Evolutionary conservation across 2,797 vertebrate genomes (phyloP).

Genomic region (Danio jaintianensis): DNA sequence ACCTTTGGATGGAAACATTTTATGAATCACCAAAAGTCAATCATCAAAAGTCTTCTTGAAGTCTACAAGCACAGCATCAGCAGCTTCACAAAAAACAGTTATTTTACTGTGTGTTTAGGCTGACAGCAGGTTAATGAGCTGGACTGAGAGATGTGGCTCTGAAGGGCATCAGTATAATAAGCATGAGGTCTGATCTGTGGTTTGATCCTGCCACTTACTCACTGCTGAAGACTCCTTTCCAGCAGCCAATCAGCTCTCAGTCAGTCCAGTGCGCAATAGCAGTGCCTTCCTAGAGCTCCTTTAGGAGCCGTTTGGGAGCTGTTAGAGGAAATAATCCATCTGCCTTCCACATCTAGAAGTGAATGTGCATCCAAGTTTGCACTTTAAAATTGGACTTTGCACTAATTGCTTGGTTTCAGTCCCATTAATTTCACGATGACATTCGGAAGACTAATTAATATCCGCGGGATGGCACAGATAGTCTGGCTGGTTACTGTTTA

Average conservation of each 20-base stretch:
- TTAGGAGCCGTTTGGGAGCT: constrained; percentile 17
- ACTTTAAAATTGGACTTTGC: constrained; percentile 52
- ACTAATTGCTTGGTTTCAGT: constrained; percentile 59
- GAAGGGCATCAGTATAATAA: constrained; percentile 26
- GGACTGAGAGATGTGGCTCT: constrained; percentile 34
- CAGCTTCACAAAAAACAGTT: neutral
- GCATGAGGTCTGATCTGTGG: constrained; percentile 38
- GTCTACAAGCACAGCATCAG: neutral
- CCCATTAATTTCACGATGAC: constrained; percentile 45
- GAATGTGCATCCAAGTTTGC: constrained; percentile 52
- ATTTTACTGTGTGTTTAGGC: constrained; percentile 32
- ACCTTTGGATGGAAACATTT: too few species aligned
- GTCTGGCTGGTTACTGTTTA: constrained; percentile 37
- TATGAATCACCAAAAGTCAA: too few species aligned
- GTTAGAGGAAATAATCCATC: constrained; percentile 19
- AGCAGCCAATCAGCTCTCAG: constrained; percentile 4
- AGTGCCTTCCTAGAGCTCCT: neutral
- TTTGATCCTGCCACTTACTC: constrained; percentile 32
- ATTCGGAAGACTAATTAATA: constrained; percentile 53
- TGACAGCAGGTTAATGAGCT: constrained; percentile 46
- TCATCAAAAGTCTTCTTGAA: too few species aligned
- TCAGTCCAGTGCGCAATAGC: constrained; percentile 17
- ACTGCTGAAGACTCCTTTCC: constrained; percentile 10
- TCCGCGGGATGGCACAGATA: constrained; percentile 37
- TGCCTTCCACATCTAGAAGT: constrained; percentile 30